Conservation (phyloP, 1,140 invertebrate species). For the Ptiloglossa arizonensis region DNA sequence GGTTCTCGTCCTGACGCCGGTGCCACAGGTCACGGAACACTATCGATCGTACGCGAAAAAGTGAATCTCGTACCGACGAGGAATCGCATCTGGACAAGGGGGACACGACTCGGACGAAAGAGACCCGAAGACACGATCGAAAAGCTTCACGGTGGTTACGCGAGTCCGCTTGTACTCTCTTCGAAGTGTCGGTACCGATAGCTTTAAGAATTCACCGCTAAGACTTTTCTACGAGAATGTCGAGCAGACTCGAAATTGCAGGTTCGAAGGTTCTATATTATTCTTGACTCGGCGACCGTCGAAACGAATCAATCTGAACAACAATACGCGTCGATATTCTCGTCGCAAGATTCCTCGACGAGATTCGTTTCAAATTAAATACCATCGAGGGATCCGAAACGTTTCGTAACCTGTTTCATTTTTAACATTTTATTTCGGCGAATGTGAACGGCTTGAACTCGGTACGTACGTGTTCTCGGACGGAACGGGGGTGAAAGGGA, state of each 20-base stretch:
- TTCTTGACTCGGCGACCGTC: no score
- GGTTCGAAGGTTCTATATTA: no score
- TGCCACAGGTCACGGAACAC: conserved; percentile 94
- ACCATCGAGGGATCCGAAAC: no score
- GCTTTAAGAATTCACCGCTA: no score
- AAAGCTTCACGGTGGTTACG: background rate
- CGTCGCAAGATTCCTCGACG: no score
- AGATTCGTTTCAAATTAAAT: no score
- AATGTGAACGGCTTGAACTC: conserved; percentile 40
- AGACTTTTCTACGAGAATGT: no score
- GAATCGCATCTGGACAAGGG: background rate
- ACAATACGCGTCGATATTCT: no score
- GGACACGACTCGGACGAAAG: background rate
- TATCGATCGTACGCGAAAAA: conserved; percentile 73
- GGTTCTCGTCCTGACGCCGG: conserved; percentile 89
- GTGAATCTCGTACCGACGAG: background rate
- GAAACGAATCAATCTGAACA: no score
- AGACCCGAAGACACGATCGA: background rate
- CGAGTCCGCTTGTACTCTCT: background rate
- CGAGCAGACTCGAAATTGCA: no score
- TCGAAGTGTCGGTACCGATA: background rate
- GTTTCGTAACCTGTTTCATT: background rate
- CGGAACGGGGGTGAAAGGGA: background rate
- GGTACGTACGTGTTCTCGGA: background rate
- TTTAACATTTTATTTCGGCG: conserved; percentile 33